Base-by-base conservation (phyloP, 2,113 vertebrate species). In the Spea multiplicata region DNA sequence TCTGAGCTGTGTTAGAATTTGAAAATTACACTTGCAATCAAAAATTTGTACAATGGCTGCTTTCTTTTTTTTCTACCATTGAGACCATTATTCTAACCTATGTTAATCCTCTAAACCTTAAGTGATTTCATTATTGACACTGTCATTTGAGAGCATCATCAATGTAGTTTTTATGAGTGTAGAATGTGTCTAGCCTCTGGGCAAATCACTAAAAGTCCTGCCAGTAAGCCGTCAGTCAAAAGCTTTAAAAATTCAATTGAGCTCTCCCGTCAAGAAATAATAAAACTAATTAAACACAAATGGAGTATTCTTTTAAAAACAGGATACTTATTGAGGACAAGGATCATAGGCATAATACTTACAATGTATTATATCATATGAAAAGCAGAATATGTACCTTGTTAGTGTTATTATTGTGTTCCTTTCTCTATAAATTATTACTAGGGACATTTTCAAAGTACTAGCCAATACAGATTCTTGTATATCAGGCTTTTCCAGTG, bases 51-150 rank as follows among this genome's bases (percentile, higher is more conserved):
- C 66, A 68, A 45, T 17, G 46, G 12, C 68, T 52, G 48, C 48
- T 52, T 70, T 70, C 7, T 17, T 71, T 30, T n/a, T n/a, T 44
- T 52, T 17, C 48, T 55, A 8, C 9, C 30, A n/a, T 14, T 12
- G 30, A 4, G n/a, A 10, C 13, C 49, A 55, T 71, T 55, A 55
- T 71, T 55, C 5, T 30, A 44, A 55, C 17, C 9, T 53, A 55
- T 17, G 53, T 55, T 71, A 71, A 55, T 71, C 70, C 70, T 71
- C 10, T 12, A 71, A 55, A 30, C 3, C 48, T 17, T 50, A 70
- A 70, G 47, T 70, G 48, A 70, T 50, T 3, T 70, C n/a, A 17
- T 70, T 70, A 50, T 17, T 59, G 55, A 64, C 61, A 55, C 70
- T 55, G 70, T 71, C 30, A 71, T 55, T 71, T 71, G 14, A 69